phyloP scores from a whole-genome alignment of 2,797 vertebrate species.

The Furcifer pardalis region DNA sequence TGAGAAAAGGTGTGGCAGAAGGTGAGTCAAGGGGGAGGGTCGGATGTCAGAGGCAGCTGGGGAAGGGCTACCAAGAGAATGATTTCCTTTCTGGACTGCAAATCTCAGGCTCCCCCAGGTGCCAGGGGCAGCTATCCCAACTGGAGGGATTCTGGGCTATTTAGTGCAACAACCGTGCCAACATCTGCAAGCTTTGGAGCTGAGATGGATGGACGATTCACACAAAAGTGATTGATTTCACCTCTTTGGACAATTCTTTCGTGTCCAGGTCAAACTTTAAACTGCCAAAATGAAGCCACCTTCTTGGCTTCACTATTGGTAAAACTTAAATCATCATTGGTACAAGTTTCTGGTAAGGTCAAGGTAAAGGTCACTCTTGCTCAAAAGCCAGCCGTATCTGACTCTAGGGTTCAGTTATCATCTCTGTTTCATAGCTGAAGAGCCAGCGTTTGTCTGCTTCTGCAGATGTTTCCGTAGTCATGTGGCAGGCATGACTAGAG shows the following conservation, averaged over 20 bases:
- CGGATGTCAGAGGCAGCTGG: neutral
- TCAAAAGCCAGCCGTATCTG: too few relatives aligned
- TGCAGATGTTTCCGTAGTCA: too few relatives aligned
- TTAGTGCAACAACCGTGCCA: neutral
- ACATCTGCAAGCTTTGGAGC: neutral
- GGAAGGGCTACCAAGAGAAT: neutral
- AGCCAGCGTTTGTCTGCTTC: too few relatives aligned
- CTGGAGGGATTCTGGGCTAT: neutral
- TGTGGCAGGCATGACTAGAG: too few relatives aligned
- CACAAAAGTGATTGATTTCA: neutral
- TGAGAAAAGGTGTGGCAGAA: conserved; percentile 9
- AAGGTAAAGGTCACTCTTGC: too few relatives aligned
- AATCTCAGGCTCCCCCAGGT: neutral
- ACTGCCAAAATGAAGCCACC: too few relatives aligned
- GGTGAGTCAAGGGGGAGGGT: neutral
- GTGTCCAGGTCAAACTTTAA: too few relatives aligned
- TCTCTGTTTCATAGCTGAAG: too few relatives aligned
- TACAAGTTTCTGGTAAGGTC: too few relatives aligned
- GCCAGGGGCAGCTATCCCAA: neutral
- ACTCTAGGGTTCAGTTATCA: too few relatives aligned
- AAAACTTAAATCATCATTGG: too few relatives aligned
- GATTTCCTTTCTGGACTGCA: neutral
- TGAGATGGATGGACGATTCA: neutral
- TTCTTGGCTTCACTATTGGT: too few relatives aligned
- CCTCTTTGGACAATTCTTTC: neutral